Evolutionary conservation across 2,113 vertebrate species (phyloP).

Genomic region (Rattus norvegicus): DNA sequence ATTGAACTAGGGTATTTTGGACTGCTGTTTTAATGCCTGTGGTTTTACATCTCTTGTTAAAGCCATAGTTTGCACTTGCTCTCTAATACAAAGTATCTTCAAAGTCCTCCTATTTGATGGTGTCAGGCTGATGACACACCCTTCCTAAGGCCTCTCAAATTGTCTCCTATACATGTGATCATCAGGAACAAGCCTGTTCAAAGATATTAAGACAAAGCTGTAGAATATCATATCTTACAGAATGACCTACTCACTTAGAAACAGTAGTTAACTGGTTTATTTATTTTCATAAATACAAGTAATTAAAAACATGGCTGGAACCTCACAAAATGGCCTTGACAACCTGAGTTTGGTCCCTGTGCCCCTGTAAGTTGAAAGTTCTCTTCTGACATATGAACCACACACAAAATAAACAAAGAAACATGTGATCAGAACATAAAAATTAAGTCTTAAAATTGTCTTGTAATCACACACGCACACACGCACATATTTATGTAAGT

Average conservation of each 20-base stretch:
- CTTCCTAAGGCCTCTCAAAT: not conserved
- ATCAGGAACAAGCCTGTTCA: not conserved
- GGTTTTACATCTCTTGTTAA: constrained; percentile 49
- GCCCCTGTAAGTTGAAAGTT: not conserved
- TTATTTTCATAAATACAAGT: constrained; percentile 16
- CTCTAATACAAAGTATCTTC: constrained; percentile 40
- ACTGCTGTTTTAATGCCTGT: constrained; percentile 53
- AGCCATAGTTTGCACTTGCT: constrained; percentile 3
- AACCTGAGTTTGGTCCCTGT: not conserved
- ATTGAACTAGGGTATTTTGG: constrained; percentile 62
- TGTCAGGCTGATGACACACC: not conserved
- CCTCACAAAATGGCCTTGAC: not conserved
- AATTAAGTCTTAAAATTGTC: not conserved
- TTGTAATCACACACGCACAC: not conserved
- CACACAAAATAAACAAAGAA: not conserved
- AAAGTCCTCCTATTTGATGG: constrained; percentile 14
- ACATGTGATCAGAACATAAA: not conserved
- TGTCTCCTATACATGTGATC: not conserved
- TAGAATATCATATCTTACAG: not conserved
- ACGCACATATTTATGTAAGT: not conserved
- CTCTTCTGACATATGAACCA: not conserved
- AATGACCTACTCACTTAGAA: not conserved
- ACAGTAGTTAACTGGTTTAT: not conserved
- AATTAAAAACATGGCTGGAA: not conserved
- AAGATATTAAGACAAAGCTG: not conserved